phyloP scores from a whole-genome alignment of 2,113 vertebrate species.

The cat (Felis catus) region F.catus_Fca126_mat1.0 CM031417.1:114503501-114504000 shows the following conservation, averaged over 20 bases:
- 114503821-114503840: not conserved
- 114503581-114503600: not conserved
- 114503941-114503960: not conserved
- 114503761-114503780: not conserved
- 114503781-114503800: not conserved
- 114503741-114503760: not conserved
- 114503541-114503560: not conserved
- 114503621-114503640: not conserved
- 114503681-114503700: not conserved
- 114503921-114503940: not conserved
- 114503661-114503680: not conserved
- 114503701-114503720: not conserved
- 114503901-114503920: not conserved
- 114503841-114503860: not conserved
- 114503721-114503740: accelerated
- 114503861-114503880: not conserved
- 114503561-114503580: not conserved
- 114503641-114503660: not conserved
- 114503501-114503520: not conserved
- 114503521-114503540: accelerated
- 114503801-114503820: not conserved
- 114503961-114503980: not conserved
- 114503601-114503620: not conserved
- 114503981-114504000: not conserved
- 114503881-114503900: not conserved